phyloP scores from a whole-genome alignment of 1,140 invertebrate genomes.

The Pectinophora gossypiella region DNA sequence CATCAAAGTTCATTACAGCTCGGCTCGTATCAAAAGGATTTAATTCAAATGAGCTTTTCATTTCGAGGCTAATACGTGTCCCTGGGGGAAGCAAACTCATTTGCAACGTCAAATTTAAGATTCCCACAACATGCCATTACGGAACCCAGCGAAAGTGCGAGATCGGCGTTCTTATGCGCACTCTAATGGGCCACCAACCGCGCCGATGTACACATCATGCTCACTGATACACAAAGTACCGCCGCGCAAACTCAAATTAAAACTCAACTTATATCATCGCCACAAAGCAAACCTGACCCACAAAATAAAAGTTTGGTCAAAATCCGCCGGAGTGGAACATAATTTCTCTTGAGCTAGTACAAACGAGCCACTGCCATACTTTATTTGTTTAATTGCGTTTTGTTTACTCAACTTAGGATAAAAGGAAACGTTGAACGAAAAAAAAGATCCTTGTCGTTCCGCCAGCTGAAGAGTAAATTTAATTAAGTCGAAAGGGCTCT shows the following conservation, averaged over 20 bases:
- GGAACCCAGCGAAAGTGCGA: not conserved
- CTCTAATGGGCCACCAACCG: too few relatives aligned
- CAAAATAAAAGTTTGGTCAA: too few relatives aligned
- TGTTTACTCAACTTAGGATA: constrained; percentile 20
- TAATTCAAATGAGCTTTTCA: constrained; percentile 30
- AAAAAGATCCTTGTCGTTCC: constrained; percentile 28
- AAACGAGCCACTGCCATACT: constrained; percentile 14
- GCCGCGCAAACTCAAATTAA: too few relatives aligned
- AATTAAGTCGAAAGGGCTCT: constrained; percentile 51
- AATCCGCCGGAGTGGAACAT: too few relatives aligned
- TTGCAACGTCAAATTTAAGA: not conserved
- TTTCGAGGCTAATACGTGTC: constrained; percentile 10
- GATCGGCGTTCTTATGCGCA: not conserved
- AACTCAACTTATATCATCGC: too few relatives aligned
- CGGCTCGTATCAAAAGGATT: constrained; percentile 26
- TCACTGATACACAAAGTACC: too few relatives aligned
- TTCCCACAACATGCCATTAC: not conserved
- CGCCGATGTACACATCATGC: too few relatives aligned
- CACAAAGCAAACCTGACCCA: too few relatives aligned
- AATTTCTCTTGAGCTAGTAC: not conserved
- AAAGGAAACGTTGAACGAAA: constrained; percentile 27
- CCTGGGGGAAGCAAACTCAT: not conserved
- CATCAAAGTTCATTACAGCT: constrained; percentile 23
- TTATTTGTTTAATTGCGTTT: constrained; percentile 29
- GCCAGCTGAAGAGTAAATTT: constrained; percentile 47